Evolutionary conservation across 2,797 vertebrate genomes (phyloP).

Genomic region (Enteromius thamalakanensis): DNA sequence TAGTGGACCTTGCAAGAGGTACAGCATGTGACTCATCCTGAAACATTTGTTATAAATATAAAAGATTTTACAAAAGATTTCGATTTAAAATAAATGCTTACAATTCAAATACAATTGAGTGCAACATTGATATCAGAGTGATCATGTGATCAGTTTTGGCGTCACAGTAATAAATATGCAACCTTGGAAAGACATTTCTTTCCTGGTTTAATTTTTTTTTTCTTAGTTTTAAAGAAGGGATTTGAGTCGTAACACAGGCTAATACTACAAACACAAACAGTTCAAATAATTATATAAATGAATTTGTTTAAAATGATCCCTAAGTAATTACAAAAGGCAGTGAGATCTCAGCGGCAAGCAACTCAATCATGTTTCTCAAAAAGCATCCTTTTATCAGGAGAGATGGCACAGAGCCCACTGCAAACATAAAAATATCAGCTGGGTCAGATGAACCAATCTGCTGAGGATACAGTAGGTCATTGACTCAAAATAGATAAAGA

Average conservation of each 20-base stretch:
- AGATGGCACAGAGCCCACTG: not conserved
- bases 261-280: not conserved
- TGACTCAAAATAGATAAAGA: constrained; percentile 20
- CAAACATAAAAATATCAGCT: not conserved
- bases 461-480: constrained; percentile 12
- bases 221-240: not conserved
- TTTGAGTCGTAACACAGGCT: not conserved
- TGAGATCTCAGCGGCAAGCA: not conserved
- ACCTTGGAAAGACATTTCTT: not conserved
- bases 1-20: not conserved
- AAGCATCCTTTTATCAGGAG: not conserved
- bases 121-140: not conserved
- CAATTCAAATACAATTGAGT: too few species aligned
- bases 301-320: not conserved
- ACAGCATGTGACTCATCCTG: not conserved
- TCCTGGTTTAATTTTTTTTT: too few species aligned
- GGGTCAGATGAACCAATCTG: not conserved
- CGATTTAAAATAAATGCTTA: too few species aligned
- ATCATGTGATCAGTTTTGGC: not conserved
- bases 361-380: not conserved
- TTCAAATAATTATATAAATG: not conserved
- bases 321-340: not conserved
- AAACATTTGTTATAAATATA: not conserved
- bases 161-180: not conserved
- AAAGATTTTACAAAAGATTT: not conserved